These are phyloP conservation scores for Phortica okadai DNA, from an alignment of 2,888 invertebrate genomes.

Conservation along the genomic window DNA sequence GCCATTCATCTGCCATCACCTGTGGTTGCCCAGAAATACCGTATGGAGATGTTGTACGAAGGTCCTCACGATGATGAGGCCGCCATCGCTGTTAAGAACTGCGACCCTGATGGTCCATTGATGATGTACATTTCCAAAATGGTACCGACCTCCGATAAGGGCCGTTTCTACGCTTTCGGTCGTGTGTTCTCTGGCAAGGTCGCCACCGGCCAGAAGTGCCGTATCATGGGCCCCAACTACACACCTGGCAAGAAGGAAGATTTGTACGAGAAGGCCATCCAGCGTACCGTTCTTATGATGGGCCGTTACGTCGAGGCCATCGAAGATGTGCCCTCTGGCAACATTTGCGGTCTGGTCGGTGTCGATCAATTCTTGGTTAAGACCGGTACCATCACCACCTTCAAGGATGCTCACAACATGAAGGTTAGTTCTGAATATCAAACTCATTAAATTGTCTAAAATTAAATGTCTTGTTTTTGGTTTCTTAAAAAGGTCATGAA, in stretches of 20 bases:
- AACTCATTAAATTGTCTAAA: neutral
- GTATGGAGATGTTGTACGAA: conserved; percentile 99
- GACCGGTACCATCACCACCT: conserved; percentile 99
- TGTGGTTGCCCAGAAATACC: conserved; percentile 98
- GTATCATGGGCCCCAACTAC: conserved; percentile 99
- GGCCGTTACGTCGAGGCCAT: conserved; percentile 99
- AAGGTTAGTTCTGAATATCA: conserved; percentile 77
- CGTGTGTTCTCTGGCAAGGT: conserved; percentile 99
- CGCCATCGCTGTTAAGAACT: conserved; percentile 92
- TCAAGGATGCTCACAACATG: conserved; percentile 99
- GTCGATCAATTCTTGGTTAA: conserved; percentile 99
- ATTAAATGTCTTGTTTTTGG: neutral
- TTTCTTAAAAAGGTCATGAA: conserved; percentile 91
- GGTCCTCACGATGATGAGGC: conserved; percentile 98
- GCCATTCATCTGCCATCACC: conserved; percentile 99
- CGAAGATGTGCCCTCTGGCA: conserved; percentile 99
- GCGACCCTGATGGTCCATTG: conserved; percentile 96
- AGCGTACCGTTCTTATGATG: conserved; percentile 99
- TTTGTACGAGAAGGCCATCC: conserved; percentile 98
- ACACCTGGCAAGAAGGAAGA: conserved; percentile 99
- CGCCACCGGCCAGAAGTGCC: conserved; percentile 92
- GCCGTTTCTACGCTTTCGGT: conserved; percentile 99
- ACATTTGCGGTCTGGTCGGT: conserved; percentile 99
- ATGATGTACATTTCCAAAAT: conserved; percentile 99
- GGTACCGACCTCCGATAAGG: conserved; percentile 99